Conservation (phyloP, 2,888 invertebrate genomes). For the Alitta virens region DNA sequence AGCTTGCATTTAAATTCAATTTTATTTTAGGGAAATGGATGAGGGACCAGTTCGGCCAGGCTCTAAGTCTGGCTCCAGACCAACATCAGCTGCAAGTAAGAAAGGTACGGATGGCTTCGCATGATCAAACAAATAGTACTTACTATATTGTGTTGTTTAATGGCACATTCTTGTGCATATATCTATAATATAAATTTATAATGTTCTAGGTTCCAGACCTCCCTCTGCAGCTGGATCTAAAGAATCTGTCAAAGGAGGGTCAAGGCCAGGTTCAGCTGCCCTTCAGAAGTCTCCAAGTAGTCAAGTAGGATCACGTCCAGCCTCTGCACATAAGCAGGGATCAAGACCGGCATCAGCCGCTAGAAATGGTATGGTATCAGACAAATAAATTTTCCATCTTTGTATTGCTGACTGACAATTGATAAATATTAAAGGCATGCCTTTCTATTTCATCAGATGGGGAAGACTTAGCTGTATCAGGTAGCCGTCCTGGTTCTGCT, state of each 20-base stretch:
- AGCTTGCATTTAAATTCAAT: no score
- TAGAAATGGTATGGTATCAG: neutral
- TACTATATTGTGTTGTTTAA: neutral
- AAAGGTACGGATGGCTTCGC: constrained; percentile 11
- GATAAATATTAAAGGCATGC: no score
- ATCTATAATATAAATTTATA: no score
- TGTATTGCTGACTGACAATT: no score
- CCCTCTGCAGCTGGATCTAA: constrained; percentile 19
- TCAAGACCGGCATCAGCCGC: neutral
- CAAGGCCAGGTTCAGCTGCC: constrained; percentile 11
- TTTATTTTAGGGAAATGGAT: no score
- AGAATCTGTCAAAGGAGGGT: neutral
- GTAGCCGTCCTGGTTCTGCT: constrained; percentile 3
- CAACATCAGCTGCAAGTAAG: constrained; percentile 14
- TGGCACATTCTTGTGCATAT: no score
- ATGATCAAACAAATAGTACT: neutral
- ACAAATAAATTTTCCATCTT: no score
- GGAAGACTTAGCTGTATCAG: neutral
- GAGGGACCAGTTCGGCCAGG: constrained; percentile 9
- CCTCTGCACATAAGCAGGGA: neutral
- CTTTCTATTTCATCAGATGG: neutral
- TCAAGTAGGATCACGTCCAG: constrained; percentile 3
- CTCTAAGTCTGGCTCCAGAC: constrained; percentile 5
- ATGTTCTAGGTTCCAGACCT: constrained; percentile 30
- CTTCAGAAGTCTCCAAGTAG: neutral